phyloP scores from a whole-genome alignment of 2,797 vertebrate genomes.

The Lophotriccus pileatus region DNA sequence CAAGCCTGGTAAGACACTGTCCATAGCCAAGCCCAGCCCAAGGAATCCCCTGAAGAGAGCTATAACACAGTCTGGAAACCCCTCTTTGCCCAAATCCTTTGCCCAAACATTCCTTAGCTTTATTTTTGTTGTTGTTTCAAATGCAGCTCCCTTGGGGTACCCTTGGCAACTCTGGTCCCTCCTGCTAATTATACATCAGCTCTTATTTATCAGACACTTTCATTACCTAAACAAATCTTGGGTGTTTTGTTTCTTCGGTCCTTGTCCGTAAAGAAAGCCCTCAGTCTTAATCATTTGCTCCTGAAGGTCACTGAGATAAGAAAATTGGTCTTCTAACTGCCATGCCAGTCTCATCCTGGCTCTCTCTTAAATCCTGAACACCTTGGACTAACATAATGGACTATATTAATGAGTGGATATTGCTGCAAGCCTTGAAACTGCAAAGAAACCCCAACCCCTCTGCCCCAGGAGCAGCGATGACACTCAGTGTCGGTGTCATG shows the following conservation, averaged over 20 bases:
- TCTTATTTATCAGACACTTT: not conserved
- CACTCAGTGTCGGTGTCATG: not conserved
- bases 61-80: not conserved
- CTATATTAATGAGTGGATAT: not conserved
- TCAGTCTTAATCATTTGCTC: not conserved
- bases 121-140: slow-evolving; percentile 15
- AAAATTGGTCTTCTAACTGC: not conserved
- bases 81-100: not conserved
- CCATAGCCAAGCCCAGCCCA: not conserved
- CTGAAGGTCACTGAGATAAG: not conserved
- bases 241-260: not conserved
- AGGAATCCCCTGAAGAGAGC: not conserved
- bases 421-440: not conserved
- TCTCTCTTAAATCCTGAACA: not conserved
- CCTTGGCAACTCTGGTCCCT: not conserved
- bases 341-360: not conserved
- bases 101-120: not conserved
- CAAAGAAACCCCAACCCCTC: not conserved
- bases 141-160: not conserved
- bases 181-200: not conserved
- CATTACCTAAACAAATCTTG: not conserved
- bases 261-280: not conserved
- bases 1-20: not conserved
- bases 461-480: not conserved
- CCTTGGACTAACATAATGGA: not conserved